A percentile compares a stretch with the other conserved stretches of the same genome.
Conservation (phyloP, 2,797 vertebrate species). For the Coregonus ussuriensis region DNA sequence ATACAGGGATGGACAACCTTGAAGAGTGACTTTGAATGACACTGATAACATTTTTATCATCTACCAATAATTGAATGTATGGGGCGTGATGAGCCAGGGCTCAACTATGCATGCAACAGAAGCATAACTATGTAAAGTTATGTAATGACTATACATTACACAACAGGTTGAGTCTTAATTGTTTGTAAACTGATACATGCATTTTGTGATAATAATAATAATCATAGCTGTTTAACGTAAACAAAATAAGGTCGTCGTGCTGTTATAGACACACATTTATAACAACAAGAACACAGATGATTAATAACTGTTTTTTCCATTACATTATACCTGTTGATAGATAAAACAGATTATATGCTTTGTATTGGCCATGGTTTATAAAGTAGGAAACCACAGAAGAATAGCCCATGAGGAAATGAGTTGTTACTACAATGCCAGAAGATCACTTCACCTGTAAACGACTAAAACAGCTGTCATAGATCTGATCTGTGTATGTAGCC, state of each 20-base stretch:
- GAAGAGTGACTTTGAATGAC: no score
- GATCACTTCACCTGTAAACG: constrained; percentile 5
- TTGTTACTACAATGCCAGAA: background rate
- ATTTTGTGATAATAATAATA: no score
- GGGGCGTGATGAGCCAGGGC: background rate
- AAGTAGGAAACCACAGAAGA: no score
- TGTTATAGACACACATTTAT: no score
- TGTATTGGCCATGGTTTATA: no score
- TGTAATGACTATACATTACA: no score
- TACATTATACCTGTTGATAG: background rate
- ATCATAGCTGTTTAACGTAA: no score
- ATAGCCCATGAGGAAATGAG: background rate
- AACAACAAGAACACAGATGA: no score
- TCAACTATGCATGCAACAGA: background rate
- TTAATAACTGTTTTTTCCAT: background rate
- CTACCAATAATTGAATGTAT: no score
- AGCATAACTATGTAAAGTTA: background rate
- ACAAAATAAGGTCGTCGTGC: no score
- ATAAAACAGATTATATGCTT: no score
- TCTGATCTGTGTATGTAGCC: background rate
- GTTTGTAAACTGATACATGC: background rate
- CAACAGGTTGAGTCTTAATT: background rate
- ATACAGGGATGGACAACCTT: no score
- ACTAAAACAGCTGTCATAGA: constrained; percentile 17
- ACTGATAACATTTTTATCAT: background rate